phyloP scores from a whole-genome alignment of 2,113 vertebrate species.

The Poecilia latipinna region DNA sequence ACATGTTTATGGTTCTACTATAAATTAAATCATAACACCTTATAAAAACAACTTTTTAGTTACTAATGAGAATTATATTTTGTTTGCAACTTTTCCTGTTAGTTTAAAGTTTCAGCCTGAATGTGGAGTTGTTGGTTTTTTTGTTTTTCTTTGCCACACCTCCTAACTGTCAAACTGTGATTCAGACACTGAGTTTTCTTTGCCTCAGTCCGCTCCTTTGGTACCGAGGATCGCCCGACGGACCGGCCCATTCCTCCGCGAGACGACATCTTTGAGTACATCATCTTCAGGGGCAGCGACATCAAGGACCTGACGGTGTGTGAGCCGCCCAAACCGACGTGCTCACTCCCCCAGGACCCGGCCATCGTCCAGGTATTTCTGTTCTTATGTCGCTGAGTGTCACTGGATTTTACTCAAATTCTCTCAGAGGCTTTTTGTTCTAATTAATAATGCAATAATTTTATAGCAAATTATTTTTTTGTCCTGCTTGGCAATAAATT shows the following conservation, averaged over 20 bases:
- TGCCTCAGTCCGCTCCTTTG: constrained; percentile 89
- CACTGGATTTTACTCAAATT: no score
- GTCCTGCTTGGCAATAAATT: no score
- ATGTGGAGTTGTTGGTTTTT: no score
- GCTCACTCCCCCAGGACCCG: constrained; percentile 94
- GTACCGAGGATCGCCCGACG: constrained; percentile 96
- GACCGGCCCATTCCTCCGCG: constrained; percentile 94
- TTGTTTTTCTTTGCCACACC: neutral
- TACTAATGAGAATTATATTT: no score
- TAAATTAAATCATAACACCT: no score
- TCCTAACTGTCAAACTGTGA: neutral
- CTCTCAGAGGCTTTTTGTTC: no score
- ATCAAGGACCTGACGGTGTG: constrained; percentile 98
- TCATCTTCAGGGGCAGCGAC: constrained; percentile 97
- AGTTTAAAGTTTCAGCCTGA: no score
- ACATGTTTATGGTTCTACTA: no score
- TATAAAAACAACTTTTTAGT: no score
- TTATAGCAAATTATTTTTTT: no score
- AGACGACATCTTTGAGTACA: constrained; percentile 98
- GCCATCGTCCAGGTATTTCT: constrained; percentile 92
- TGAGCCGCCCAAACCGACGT: constrained; percentile 94
- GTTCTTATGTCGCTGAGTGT: neutral
- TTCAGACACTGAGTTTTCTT: neutral
- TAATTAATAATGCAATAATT: no score
- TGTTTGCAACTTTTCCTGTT: no score